Percentiles rank a stretch among this genome's conserved stretches.
Conservation (phyloP, 92 coral and sea anemone genomes). For the Actinostola sp. region DNA sequence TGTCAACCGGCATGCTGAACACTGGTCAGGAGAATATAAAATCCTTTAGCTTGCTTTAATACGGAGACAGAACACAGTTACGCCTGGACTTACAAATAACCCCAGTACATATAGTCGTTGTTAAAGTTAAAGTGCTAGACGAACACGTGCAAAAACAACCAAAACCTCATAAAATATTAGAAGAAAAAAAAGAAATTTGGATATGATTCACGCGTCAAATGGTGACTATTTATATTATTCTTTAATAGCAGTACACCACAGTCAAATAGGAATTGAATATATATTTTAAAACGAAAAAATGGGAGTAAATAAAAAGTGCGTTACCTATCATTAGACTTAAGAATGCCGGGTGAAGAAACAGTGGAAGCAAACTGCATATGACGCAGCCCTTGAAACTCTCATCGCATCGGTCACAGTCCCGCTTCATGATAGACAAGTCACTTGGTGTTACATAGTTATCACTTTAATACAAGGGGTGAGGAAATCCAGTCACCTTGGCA, state of each 20-base stretch:
- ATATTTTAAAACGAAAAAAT: not conserved
- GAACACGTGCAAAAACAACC: slow-evolving; percentile 4
- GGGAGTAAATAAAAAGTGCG: not conserved
- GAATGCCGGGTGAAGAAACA: slow-evolving; percentile 30
- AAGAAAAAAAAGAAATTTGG: not conserved
- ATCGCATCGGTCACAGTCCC: not conserved
- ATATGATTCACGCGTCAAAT: too few species aligned
- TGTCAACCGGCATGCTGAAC: slow-evolving; percentile 8
- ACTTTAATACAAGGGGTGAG: not conserved
- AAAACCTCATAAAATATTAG: slow-evolving; percentile 20
- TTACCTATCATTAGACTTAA: slow-evolving; percentile 18
- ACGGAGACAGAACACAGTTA: too few species aligned
- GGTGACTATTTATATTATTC: not conserved
- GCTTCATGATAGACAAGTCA: too few species aligned
- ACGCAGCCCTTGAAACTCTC: slow-evolving; percentile 2
- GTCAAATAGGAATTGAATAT: not conserved
- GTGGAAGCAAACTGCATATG: slow-evolving; percentile 29
- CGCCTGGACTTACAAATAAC: too few species aligned
- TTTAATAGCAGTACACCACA: slow-evolving; percentile 7
- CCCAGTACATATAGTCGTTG: too few species aligned
- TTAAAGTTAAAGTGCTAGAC: slow-evolving; percentile 11
- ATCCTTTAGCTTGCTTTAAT: too few species aligned
- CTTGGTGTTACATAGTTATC: too few species aligned
- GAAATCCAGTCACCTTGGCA: slow-evolving; percentile 12
- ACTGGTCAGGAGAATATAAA: too few species aligned